phyloP scores from a whole-genome alignment of 2,113 vertebrate species.

The Callaeas wilsoni region DNA sequence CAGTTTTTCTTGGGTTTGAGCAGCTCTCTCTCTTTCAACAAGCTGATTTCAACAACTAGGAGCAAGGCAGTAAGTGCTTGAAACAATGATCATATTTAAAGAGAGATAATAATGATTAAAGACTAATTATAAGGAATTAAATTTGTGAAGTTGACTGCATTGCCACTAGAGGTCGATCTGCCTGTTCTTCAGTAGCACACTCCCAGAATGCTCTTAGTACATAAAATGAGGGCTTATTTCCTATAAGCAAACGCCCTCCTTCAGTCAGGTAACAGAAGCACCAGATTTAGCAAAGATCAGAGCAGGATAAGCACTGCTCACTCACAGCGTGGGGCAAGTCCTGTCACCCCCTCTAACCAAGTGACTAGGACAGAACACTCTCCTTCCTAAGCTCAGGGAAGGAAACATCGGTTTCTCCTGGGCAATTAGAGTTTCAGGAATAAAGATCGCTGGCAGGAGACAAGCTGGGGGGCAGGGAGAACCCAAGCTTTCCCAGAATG shows the following conservation, averaged over 20 bases:
- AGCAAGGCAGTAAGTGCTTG: neutral
- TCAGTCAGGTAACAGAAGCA: neutral
- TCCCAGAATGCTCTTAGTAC: neutral
- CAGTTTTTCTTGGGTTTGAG: neutral
- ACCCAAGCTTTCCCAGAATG: neutral
- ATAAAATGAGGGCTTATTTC: neutral
- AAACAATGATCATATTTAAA: neutral
- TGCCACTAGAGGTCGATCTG: conserved; percentile 19
- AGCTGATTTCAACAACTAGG: neutral
- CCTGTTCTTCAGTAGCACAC: neutral
- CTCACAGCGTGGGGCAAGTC: neutral
- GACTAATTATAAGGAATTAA: neutral
- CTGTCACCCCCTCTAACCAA: neutral
- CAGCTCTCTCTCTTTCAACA: neutral
- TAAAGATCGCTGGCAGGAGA: neutral
- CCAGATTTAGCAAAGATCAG: neutral
- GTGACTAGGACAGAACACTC: neutral
- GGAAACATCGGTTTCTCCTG: neutral
- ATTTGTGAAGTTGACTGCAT: neutral
- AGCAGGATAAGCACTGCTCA: neutral
- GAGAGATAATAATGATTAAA: neutral
- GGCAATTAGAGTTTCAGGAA: neutral
- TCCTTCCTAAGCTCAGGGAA: neutral
- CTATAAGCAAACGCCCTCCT: neutral
- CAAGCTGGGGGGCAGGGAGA: neutral